Evolutionary conservation across 2,888 invertebrate genomes (phyloP).

Genomic region (Mesopsocus fuscifrons): DNA sequence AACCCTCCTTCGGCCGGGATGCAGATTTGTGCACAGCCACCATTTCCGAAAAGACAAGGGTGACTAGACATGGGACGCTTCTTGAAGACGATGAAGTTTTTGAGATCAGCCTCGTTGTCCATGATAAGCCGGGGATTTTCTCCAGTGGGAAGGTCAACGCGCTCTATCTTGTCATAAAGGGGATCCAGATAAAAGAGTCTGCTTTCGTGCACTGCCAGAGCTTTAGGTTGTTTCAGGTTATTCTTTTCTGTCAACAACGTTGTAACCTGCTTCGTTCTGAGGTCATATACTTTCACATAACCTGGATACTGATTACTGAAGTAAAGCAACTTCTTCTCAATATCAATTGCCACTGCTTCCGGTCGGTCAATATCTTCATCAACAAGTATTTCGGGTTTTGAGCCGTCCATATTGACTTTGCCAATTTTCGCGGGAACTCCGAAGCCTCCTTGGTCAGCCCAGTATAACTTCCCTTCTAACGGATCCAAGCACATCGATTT

Average conservation of each 20-base stretch:
- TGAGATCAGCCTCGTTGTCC: constrained; percentile 74
- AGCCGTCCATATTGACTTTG: constrained; percentile 86
- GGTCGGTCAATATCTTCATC: constrained; percentile 46
- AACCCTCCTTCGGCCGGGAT: constrained; percentile 62
- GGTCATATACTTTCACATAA: not conserved
- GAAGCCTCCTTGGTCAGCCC: constrained; percentile 88
- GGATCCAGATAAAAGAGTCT: constrained; percentile 77
- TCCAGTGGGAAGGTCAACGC: constrained; percentile 63
- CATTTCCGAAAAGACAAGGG: constrained; percentile 70
- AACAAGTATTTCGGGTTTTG: constrained; percentile 50
- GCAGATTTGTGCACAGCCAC: constrained; percentile 89
- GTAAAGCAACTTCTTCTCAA: constrained; percentile 65
- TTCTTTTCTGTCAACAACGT: constrained; percentile 43
- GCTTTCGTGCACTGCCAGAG: constrained; percentile 63
- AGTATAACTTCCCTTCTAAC: constrained; percentile 82
- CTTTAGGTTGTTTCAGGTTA: constrained; percentile 57
- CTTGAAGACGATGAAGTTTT: constrained; percentile 71
- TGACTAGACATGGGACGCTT: constrained; percentile 66
- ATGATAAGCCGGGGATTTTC: constrained; percentile 54
- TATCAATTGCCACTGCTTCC: constrained; percentile 70
- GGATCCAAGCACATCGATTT: constrained; percentile 80
- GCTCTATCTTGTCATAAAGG: constrained; percentile 69
- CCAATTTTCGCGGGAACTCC: constrained; percentile 79
- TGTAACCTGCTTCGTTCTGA: not conserved
- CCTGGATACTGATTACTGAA: constrained; percentile 67